A percentile compares a stretch with the other conserved stretches of the same genome.
Evolutionary conservation across 2,797 vertebrate genomes (phyloP).

Genomic region (Iguana delicatissima): DNA sequence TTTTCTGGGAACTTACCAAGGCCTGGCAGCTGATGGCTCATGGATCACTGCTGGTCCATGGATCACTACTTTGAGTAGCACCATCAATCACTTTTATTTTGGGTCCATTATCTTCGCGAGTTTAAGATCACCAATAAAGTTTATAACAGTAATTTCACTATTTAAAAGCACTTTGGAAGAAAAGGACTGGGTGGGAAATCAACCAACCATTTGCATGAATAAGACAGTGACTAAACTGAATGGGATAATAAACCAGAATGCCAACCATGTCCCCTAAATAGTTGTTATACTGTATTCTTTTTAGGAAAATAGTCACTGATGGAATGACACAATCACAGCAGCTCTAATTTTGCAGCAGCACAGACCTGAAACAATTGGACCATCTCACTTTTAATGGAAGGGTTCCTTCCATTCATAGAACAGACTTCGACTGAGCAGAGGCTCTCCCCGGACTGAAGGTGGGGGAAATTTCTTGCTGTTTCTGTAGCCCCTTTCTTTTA

Average conservation of each 20-base stretch:
- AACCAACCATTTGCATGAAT: neutral
- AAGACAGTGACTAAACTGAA: neutral
- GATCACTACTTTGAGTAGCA: no score
- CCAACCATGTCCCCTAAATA: neutral
- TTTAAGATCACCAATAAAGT: neutral
- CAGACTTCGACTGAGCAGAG: neutral
- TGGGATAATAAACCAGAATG: neutral
- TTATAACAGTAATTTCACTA: neutral
- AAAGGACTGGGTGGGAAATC: neutral
- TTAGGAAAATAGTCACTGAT: neutral
- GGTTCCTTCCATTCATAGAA: neutral
- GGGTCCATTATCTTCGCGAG: neutral
- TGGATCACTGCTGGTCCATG: no score
- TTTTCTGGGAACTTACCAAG: no score
- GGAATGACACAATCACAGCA: neutral
- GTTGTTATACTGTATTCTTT: neutral
- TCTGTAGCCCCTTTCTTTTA: neutral
- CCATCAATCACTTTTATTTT: neutral
- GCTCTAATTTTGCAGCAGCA: neutral
- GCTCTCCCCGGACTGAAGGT: neutral
- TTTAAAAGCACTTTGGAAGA: neutral
- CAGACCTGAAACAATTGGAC: neutral
- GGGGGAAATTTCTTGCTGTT: neutral
- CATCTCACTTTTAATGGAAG: neutral
- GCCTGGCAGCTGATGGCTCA: no score